phyloP scores from a whole-genome alignment of 2,113 vertebrate genomes.

The Meriones unguiculatus region DNA sequence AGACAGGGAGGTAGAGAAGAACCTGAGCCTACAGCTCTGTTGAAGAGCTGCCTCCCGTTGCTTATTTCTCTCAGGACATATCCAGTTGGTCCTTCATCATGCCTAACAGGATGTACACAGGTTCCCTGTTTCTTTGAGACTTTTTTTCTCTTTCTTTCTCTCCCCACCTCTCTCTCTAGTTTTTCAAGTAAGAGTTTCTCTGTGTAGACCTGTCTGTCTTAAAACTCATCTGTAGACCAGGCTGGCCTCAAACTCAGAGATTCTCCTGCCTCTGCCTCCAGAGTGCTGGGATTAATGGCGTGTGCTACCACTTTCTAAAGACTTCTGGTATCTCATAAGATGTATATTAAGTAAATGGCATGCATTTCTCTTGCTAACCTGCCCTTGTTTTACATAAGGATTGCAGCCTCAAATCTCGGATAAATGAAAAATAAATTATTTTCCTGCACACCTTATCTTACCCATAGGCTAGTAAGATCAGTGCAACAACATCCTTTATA shows the following conservation, averaged over 20 bases:
- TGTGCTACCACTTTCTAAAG: not conserved
- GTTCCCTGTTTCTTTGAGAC: not conserved
- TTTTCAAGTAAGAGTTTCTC: not conserved
- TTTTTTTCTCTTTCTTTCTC: rapidly evolving
- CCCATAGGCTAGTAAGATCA: not conserved
- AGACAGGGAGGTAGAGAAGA: not conserved
- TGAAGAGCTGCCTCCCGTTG: not conserved
- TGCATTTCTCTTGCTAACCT: not conserved
- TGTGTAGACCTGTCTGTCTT: not conserved
- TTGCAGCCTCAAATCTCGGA: not conserved
- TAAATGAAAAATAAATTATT: not conserved
- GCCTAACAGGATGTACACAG: too few species aligned
- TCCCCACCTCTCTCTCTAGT: rapidly evolving
- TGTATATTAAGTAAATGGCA: not conserved
- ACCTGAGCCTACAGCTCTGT: not conserved
- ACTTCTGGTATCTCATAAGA: not conserved
- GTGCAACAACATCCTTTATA: not conserved
- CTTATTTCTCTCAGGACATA: rapidly evolving
- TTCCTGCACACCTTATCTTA: not conserved
- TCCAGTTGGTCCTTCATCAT: not conserved
- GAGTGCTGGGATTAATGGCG: not conserved
- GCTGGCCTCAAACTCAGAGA: not conserved
- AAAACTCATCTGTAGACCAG: not conserved
- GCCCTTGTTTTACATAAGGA: too few species aligned
- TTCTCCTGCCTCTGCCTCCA: not conserved